Evolutionary conservation across 2,888 invertebrate genomes (phyloP).

Genomic region (Clitarchus hookeri): DNA sequence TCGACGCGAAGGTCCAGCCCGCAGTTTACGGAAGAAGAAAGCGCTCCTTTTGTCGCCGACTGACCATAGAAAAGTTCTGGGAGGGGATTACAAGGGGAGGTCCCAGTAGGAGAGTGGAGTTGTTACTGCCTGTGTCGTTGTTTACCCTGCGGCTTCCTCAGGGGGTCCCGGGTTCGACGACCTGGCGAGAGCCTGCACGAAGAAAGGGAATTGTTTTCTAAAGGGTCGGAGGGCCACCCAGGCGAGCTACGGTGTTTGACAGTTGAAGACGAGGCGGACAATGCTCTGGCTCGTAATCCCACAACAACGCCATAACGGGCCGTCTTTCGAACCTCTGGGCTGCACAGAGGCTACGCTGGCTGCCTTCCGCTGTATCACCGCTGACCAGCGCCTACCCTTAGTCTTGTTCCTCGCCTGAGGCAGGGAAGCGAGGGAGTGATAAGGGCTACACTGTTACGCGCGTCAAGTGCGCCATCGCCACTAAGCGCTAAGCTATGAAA

Average conservation of each 20-base stretch:
- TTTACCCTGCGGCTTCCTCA: background rate
- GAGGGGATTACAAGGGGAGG: background rate
- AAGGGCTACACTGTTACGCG: too few relatives aligned
- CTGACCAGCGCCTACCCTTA: too few relatives aligned
- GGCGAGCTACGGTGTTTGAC: background rate
- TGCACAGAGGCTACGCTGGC: too few relatives aligned
- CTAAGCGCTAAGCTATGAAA: too few relatives aligned
- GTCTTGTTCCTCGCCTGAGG: too few relatives aligned
- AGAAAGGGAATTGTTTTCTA: too few relatives aligned
- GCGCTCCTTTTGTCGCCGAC: background rate
- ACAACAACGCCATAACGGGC: background rate
- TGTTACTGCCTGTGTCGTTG: background rate
- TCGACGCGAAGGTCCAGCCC: background rate
- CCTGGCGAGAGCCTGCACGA: background rate
- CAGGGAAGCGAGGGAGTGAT: too few relatives aligned
- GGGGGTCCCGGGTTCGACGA: background rate
- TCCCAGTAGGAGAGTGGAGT: background rate
- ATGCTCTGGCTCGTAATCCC: background rate
- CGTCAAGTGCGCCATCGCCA: too few relatives aligned
- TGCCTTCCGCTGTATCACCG: too few relatives aligned
- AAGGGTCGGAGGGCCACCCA: background rate
- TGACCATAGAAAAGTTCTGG: background rate
- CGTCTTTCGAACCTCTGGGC: background rate
- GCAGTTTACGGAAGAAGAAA: conserved; percentile 10
- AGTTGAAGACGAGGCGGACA: background rate